These are phyloP conservation scores for Sebastes oblongus DNA, from an alignment of 2,797 vertebrate genomes.

Conservation along the genomic window DNA sequence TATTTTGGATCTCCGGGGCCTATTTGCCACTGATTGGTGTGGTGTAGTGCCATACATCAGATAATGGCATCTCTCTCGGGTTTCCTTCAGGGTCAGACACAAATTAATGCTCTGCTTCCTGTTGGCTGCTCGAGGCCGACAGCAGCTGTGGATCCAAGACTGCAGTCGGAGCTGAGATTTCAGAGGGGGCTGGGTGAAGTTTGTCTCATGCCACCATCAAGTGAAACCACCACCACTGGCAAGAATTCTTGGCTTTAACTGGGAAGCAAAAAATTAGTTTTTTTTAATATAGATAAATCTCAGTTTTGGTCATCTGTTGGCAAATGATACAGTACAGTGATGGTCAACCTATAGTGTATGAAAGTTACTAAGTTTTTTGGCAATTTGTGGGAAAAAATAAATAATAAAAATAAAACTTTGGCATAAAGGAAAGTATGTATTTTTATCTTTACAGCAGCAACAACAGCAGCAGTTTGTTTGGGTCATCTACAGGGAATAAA, in stretches of 20 bases:
- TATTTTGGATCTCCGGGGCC: slow-evolving; percentile 67
- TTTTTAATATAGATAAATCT: background rate
- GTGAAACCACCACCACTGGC: slow-evolving; percentile 12
- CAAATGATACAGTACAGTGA: background rate
- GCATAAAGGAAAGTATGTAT: background rate
- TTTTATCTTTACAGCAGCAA: background rate
- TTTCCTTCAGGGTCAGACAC: slow-evolving; percentile 80
- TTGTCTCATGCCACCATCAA: background rate
- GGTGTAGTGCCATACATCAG: slow-evolving; percentile 66
- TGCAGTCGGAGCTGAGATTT: slow-evolving; percentile 22
- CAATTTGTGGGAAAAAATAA: background rate
- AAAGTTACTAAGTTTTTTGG: background rate
- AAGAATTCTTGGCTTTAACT: slow-evolving; percentile 7
- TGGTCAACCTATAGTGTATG: background rate
- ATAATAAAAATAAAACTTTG: too few species aligned
- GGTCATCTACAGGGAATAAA: background rate
- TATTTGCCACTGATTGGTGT: slow-evolving; percentile 73
- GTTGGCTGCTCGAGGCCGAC: slow-evolving; percentile 67
- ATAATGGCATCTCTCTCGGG: slow-evolving; percentile 79
- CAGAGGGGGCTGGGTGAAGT: background rate
- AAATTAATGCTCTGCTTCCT: slow-evolving; percentile 78
- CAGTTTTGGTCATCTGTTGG: background rate
- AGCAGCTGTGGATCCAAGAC: slow-evolving; percentile 60
- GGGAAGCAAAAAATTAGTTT: background rate
- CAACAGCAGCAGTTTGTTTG: background rate